Conservation (phyloP, 37 sponge, comb jelly and placozoan species). For the Mnemiopsis leidyi region DNA sequence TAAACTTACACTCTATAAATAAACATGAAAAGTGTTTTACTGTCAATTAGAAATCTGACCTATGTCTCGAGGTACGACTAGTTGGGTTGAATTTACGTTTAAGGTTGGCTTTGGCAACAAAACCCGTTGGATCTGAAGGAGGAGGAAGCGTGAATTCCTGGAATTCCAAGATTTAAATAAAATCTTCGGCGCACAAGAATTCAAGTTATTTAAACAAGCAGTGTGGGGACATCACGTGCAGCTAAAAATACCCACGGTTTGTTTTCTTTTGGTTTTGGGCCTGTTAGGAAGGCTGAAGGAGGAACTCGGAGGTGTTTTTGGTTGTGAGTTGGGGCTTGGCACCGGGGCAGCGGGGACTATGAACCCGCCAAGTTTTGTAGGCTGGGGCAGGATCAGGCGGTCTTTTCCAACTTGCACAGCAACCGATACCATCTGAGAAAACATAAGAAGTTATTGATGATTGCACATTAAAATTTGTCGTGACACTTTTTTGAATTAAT, state of each 20-base stretch:
- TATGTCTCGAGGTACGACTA: neutral
- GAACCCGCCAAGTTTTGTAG: slow-evolving; percentile 2
- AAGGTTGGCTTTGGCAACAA: neutral
- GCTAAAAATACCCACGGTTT: neutral
- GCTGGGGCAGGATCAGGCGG: neutral
- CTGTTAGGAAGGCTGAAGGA: slow-evolving; percentile 22
- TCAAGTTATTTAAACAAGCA: neutral
- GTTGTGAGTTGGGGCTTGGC: neutral
- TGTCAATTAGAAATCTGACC: neutral
- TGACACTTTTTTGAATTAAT: too few relatives aligned
- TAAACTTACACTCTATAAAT: neutral
- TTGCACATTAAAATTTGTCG: too few relatives aligned
- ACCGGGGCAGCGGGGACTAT: neutral
- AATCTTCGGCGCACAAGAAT: neutral
- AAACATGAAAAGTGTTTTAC: neutral
- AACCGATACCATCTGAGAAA: neutral
- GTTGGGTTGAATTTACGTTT: neutral
- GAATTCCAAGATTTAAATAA: neutral
- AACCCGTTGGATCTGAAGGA: neutral
- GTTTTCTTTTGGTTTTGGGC: neutral
- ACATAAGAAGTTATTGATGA: too few relatives aligned
- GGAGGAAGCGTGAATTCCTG: neutral
- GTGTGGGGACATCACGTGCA: neutral
- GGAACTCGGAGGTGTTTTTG: slow-evolving; percentile 1
- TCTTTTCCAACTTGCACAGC: slow-evolving; percentile 1